Conservation (phyloP, 2,113 vertebrate genomes). For the Ornithorhynchus anatinus region DNA sequence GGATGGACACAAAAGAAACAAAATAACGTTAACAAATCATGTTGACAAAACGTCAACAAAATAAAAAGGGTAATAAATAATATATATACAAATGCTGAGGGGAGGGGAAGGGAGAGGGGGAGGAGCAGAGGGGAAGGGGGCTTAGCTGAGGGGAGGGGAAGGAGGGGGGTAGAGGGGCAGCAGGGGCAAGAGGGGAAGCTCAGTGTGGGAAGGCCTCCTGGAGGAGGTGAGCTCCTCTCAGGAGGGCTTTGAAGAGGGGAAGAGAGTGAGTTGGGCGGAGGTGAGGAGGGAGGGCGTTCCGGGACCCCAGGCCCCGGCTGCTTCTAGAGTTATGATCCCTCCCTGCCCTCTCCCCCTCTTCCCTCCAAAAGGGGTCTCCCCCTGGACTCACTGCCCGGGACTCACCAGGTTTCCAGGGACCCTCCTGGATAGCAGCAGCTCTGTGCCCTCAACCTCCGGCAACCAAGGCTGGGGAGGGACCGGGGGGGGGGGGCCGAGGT, state of each 20-base stretch:
- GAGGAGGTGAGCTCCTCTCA: background rate
- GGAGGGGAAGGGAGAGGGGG: background rate
- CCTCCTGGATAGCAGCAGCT: no score
- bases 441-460: no score
- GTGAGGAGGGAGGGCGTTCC: background rate
- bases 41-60: no score
- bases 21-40: no score
- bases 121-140: background rate
- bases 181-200: background rate
- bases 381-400: no score
- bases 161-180: background rate
- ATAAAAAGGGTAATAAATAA: no score
- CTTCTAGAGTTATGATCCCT: background rate
- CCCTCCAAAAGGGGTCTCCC: no score
- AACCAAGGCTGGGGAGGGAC: no score
- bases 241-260: no score
- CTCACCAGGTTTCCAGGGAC: no score
- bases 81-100: no score
- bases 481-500: no score
- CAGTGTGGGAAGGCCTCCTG: background rate
- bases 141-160: background rate
- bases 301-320: background rate
- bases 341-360: background rate
- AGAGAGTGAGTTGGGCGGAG: background rate
- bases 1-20: background rate